Evolutionary conservation across 2,113 vertebrate genomes (phyloP).

Genomic region (Seriola rivoliana): DNA sequence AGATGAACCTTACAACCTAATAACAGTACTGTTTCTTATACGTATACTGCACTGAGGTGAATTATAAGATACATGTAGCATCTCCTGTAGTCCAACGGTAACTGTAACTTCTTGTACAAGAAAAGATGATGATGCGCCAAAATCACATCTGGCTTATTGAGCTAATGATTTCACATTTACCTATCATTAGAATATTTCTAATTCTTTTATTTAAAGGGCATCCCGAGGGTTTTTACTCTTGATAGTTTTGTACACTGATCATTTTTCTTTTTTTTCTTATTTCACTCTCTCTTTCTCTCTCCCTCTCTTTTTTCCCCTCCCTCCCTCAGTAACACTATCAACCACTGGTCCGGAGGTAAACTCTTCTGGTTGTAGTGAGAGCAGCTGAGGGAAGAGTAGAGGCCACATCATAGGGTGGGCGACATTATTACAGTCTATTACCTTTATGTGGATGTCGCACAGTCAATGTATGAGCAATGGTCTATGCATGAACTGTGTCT

Average conservation of each 20-base stretch:
- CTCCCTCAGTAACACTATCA: neutral
- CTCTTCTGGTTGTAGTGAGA: constrained; percentile 6
- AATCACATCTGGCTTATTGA: neutral
- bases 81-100: neutral
- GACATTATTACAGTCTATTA: constrained; percentile 67
- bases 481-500: constrained; percentile 74
- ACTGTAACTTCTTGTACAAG: neutral
- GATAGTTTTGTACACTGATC: too few species aligned
- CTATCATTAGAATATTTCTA: neutral
- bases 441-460: constrained; percentile 43
- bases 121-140: neutral
- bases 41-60: neutral
- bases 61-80: neutral
- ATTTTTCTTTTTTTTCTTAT: neutral
- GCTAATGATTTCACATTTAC: neutral
- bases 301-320: neutral
- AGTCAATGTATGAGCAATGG: constrained; percentile 53
- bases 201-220: too few species aligned
- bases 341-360: constrained; percentile 6
- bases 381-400: constrained; percentile 43
- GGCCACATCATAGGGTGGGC: constrained; percentile 20
- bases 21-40: neutral
- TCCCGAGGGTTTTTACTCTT: too few species aligned
- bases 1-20: neutral
- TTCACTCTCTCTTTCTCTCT: neutral